These are phyloP conservation scores for Emberiza fucata DNA, from an alignment of 2,113 vertebrate species.

Conservation along the genomic window DNA sequence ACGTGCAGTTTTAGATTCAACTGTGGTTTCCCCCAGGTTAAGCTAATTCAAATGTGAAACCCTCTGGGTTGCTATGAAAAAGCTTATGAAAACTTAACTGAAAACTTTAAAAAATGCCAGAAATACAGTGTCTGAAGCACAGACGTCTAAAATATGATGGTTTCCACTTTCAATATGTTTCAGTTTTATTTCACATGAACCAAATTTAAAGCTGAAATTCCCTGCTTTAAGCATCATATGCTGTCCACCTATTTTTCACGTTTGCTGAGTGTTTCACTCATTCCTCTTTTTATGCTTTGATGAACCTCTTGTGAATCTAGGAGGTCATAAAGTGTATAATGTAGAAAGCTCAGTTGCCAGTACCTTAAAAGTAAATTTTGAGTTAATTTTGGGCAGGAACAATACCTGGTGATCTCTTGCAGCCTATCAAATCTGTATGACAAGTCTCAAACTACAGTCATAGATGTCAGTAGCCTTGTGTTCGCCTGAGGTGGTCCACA, in stretches of 20 bases:
- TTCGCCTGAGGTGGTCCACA: not conserved
- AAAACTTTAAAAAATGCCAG: not conserved
- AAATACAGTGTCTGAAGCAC: not conserved
- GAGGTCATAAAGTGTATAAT: not conserved
- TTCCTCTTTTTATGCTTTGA: not conserved
- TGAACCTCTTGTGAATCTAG: not conserved
- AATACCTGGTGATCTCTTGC: fast-evolving
- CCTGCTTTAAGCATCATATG: not conserved
- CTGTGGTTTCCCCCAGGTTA: not conserved
- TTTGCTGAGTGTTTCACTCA: not conserved
- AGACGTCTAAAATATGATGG: not conserved
- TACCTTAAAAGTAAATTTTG: not conserved
- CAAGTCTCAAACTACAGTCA: not conserved
- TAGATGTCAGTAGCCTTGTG: not conserved
- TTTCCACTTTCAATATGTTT: not conserved
- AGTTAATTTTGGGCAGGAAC: not conserved
- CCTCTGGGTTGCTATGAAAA: not conserved
- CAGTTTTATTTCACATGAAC: not conserved
- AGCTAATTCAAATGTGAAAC: not conserved
- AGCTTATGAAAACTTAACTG: not conserved
- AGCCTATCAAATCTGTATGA: not conserved
- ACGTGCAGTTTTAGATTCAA: not conserved
- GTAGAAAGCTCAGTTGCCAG: not conserved
- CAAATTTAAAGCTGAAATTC: not conserved
- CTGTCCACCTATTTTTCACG: not conserved